These are phyloP conservation scores for Rhea pennata DNA, from an alignment of 2,113 vertebrate species.

Conservation along the genomic window DNA sequence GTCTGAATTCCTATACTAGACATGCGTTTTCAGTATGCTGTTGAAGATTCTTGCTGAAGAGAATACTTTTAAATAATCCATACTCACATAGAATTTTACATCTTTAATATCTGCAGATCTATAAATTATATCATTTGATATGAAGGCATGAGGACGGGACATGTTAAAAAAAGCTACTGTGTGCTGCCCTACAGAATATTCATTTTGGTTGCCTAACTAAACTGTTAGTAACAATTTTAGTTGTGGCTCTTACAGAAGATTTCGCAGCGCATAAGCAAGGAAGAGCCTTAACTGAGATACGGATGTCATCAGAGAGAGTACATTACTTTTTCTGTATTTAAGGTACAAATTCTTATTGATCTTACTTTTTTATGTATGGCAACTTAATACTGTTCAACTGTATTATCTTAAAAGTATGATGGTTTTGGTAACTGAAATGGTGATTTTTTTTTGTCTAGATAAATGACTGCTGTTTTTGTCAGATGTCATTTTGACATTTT, in stretches of 20 bases:
- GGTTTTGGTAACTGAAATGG: neutral
- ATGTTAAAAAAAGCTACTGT: neutral
- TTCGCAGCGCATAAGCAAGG: neutral
- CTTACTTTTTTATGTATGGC: neutral
- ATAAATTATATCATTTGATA: neutral
- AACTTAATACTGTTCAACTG: neutral
- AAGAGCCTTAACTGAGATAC: too few relatives aligned
- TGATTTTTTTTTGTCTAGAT: neutral
- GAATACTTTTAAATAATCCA: neutral
- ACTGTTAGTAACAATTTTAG: neutral
- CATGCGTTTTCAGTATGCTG: neutral
- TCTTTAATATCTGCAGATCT: neutral
- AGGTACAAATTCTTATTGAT: neutral
- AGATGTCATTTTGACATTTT: neutral
- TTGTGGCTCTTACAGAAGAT: neutral
- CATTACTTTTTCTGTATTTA: neutral
- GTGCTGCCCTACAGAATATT: neutral
- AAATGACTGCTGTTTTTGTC: neutral
- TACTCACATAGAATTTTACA: neutral
- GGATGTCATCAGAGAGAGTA: neutral
- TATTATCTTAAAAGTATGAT: neutral
- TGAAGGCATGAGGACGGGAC: neutral
- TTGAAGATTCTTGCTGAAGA: neutral
- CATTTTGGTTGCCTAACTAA: too few relatives aligned
- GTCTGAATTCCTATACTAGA: neutral